Conservation (phyloP, 2,888 invertebrate genomes). For the Agrotis segetum region DNA sequence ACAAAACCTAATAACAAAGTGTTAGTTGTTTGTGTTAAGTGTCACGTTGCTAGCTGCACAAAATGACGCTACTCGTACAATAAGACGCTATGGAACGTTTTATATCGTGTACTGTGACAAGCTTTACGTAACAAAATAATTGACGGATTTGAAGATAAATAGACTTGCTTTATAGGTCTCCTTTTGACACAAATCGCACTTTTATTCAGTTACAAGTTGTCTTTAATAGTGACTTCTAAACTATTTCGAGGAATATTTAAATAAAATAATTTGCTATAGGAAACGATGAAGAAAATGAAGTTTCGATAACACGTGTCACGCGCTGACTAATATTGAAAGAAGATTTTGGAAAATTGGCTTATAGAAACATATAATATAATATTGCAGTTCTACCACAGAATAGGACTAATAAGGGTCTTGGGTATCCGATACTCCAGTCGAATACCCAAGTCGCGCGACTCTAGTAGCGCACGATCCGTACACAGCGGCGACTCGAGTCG, state of each 20-base stretch:
- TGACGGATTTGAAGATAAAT: neutral
- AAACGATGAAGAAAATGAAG: neutral
- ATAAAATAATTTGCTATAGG: too few species aligned
- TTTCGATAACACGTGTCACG: neutral
- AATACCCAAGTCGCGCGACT: too few species aligned
- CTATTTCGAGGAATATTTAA: neutral
- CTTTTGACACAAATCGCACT: neutral
- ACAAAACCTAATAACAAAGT: conserved; percentile 51
- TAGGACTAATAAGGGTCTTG: too few species aligned
- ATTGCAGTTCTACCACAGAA: too few species aligned
- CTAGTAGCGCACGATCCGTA: too few species aligned
- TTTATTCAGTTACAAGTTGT: neutral
- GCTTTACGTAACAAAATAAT: neutral
- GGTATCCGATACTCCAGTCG: too few species aligned
- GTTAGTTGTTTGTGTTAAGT: conserved; percentile 35
- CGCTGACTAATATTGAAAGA: neutral
- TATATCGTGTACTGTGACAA: neutral
- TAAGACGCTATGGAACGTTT: conserved; percentile 9
- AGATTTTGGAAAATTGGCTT: neutral
- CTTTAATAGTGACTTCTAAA: neutral
- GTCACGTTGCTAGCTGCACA: conserved; percentile 16
- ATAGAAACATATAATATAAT: too few species aligned
- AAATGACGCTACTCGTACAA: neutral
- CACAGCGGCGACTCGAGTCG: too few species aligned
- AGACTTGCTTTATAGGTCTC: neutral